These are phyloP conservation scores for Sebastolobus alascanus DNA, from an alignment of 2,797 vertebrate genomes.

Conservation along the genomic window DNA sequence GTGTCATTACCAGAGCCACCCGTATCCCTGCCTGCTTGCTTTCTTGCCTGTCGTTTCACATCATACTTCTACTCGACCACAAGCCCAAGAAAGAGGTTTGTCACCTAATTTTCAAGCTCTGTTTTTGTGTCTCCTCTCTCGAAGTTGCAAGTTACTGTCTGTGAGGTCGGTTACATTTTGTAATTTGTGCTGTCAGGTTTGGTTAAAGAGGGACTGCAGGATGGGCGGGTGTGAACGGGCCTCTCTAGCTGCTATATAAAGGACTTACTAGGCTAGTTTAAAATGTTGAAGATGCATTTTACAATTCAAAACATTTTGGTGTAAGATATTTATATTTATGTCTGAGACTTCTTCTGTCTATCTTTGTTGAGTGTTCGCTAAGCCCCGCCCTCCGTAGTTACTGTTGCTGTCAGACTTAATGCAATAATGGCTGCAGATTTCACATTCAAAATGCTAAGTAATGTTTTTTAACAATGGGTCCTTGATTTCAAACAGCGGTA, in stretches of 20 bases:
- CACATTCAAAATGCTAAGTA: background rate
- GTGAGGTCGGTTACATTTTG: constrained; percentile 12
- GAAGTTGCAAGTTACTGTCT: constrained; percentile 14
- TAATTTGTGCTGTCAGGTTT: constrained; percentile 33
- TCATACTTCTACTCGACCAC: constrained; percentile 33
- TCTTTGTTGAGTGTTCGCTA: background rate
- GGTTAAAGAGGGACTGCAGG: constrained; percentile 11
- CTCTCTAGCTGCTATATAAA: background rate
- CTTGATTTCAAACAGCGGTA: background rate
- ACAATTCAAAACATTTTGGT: background rate
- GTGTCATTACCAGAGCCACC: constrained; percentile 43
- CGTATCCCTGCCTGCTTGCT: constrained; percentile 21
- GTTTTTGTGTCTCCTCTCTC: constrained; percentile 29
- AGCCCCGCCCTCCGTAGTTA: background rate
- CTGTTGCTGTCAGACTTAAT: background rate
- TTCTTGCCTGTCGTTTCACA: constrained; percentile 50
- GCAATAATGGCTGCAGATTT: background rate
- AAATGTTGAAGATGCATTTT: background rate
- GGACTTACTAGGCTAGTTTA: background rate
- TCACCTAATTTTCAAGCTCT: constrained; percentile 40
- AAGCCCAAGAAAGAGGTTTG: constrained; percentile 30
- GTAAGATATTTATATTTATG: background rate
- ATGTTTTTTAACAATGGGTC: background rate
- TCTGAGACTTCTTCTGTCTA: background rate
- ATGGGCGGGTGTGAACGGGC: background rate